Evolutionary conservation across 2,888 invertebrate species (phyloP), one percentile per base, ranked within the genome.

Genomic region (Lasius fuliginosus): DNA sequence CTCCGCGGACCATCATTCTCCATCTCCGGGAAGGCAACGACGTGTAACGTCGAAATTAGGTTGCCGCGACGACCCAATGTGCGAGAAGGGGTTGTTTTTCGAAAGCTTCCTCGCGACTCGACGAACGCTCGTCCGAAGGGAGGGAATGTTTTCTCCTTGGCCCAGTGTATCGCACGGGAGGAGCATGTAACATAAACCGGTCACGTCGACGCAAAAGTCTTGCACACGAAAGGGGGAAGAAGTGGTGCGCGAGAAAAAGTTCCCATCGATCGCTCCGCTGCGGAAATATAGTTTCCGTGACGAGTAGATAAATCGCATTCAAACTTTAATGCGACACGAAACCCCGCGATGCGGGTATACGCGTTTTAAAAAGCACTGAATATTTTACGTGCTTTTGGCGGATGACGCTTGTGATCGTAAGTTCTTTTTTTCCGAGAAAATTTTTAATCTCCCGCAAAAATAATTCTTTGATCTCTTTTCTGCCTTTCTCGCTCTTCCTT

Each of bases 1-100:
- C 40, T 36, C 15, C 33, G 33, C 27, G 67, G 12, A 49, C 36
- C 68, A 27, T 77, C 68, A 62, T n/a, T 67, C 49, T 64, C 12
- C 76, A 15, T 27, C 23, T 56, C 30, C 74, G 53, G 8, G 82
- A 33, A 56, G 49, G 65, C 86, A 42, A 64, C 75, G 42, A 23
- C 27, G 58, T 49, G 49, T 74, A 82, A 69, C 73, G 67, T n/a
- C 46, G 75, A 62, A 83, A 83, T 79, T 81, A 69, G 83, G 83
- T 68, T 81, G 68, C 65, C 12, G n/a, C 60, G 3, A 8, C 42
- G 3, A 12, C n/a, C 40, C 56, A 40, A n/a, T 5, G 36, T 36
- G 5, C 33, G 33, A 46, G 77, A 42, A 33, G 58, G 56, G 60
- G 60, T 77, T 83, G 83, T 83, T 69, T 83, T 77, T 42, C 30